These are phyloP conservation scores for Papilio glaucus DNA, from an alignment of 1,140 invertebrate species.

Conservation along the genomic window DNA sequence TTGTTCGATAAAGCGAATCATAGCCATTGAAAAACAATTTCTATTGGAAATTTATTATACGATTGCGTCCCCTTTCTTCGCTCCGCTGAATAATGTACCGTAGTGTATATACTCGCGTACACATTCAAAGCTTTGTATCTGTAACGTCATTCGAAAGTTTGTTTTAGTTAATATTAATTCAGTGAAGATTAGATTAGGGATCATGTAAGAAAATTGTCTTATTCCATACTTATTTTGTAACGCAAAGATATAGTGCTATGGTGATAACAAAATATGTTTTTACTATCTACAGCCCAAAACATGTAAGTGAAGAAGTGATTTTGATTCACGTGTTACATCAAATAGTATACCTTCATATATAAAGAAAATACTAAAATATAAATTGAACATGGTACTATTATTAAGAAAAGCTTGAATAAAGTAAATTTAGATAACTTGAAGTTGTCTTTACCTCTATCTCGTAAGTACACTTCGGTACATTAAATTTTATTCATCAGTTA, in stretches of 20 bases:
- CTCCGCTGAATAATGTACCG: neutral
- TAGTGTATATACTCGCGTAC: neutral
- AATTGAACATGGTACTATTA: neutral
- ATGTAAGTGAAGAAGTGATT: no score
- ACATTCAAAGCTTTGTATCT: neutral
- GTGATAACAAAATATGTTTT: neutral
- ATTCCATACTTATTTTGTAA: neutral
- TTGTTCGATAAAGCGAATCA: neutral
- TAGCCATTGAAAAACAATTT: neutral
- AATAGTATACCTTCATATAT: no score
- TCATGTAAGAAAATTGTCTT: neutral
- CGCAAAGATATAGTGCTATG: neutral
- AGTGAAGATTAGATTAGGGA: neutral
- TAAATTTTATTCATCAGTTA: neutral
- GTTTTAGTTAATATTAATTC: neutral
- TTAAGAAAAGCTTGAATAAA: neutral
- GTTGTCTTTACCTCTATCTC: neutral
- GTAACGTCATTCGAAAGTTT: neutral
- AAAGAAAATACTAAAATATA: neutral
- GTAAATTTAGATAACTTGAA: neutral
- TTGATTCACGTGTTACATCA: no score
- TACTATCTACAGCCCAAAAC: no score
- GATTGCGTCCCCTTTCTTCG: neutral
- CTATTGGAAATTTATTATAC: neutral
- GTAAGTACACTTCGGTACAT: no score